Conservation (phyloP, 2,113 vertebrate genomes). For the Dipodomys stephensi region DNA sequence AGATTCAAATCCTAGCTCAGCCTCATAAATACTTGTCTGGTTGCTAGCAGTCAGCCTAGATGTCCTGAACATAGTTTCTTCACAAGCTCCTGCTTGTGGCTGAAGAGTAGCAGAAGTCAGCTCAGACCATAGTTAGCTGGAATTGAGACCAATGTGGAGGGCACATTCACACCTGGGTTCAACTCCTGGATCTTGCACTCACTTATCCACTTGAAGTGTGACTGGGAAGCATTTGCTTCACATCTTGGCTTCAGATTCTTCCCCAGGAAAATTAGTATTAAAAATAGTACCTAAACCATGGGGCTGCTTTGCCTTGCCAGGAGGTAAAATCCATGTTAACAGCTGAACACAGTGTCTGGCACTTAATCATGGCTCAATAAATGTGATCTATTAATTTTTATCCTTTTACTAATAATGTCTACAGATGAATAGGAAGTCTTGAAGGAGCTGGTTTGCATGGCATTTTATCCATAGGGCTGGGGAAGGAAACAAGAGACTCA, state of each 20-base stretch:
- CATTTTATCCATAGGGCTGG: neutral
- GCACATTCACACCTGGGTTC: neutral
- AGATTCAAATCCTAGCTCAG: neutral
- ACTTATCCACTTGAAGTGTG: neutral
- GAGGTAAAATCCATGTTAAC: neutral
- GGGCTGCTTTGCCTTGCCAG: neutral
- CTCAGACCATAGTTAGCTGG: neutral
- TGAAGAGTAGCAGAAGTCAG: too few relatives aligned
- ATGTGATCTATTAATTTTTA: constrained; percentile 40
- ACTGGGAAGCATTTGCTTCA: neutral
- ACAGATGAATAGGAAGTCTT: neutral
- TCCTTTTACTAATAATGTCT: constrained; percentile 18
- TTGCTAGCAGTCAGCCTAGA: neutral
- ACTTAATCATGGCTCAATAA: constrained; percentile 34
- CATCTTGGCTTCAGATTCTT: neutral
- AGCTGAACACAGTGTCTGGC: constrained; percentile 15
- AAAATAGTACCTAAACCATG: neutral
- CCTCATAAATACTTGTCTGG: neutral
- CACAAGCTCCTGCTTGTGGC: neutral
- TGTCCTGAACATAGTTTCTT: neutral
- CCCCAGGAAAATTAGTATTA: neutral
- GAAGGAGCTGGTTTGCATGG: neutral
- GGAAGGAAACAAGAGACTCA: neutral
- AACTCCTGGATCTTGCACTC: neutral
- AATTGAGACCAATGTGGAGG: neutral